phyloP scores from a whole-genome alignment of 1,140 invertebrate genomes.

The Plodia interpunctella region DNA sequence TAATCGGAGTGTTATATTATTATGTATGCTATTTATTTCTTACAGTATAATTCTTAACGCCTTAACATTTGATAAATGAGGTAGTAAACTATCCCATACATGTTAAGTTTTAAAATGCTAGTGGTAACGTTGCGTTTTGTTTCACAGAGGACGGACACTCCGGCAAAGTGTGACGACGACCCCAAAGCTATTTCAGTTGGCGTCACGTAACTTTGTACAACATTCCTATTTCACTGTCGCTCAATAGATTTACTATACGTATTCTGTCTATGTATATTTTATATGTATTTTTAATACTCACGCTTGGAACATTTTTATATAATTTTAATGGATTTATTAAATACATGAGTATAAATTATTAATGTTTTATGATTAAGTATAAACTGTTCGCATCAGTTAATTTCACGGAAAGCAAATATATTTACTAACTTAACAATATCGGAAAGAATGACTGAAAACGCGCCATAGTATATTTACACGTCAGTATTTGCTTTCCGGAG shows the following conservation, averaged over 20 bases:
- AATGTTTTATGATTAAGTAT: neutral
- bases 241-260: neutral
- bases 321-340: neutral
- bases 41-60: no score
- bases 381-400: no score
- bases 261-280: neutral
- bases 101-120: no score
- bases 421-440: neutral
- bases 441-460: no score
- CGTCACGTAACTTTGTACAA: neutral
- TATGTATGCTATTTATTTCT: no score
- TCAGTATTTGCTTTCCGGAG: neutral
- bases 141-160: neutral
- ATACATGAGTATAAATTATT: neutral
- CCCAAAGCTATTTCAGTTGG: neutral
- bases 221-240: neutral
- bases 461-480: no score
- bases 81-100: no score
- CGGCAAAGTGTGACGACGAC: neutral
- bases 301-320: conserved; percentile 2
- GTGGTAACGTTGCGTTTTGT: neutral
- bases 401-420: conserved; percentile 9
- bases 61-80: no score
- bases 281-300: neutral
- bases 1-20: no score